Conservation (phyloP, 1,140 invertebrate genomes). For the Laupala kohalensis region DNA sequence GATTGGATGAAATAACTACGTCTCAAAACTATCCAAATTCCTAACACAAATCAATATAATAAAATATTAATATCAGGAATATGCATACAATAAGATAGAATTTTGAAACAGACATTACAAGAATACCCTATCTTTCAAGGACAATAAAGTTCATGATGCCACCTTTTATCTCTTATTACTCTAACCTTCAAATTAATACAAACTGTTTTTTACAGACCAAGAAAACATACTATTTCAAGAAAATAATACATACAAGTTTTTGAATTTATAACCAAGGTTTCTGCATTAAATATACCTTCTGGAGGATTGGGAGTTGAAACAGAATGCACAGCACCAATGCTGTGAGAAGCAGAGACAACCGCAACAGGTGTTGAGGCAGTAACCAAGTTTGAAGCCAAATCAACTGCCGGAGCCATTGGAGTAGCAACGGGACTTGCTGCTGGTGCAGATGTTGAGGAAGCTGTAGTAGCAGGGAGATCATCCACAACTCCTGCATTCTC, state of each 20-base stretch:
- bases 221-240: slow-evolving; percentile 1
- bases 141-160: too few species aligned
- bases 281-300: slow-evolving; percentile 16
- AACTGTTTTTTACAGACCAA: not conserved
- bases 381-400: slow-evolving; percentile 25
- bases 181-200: too few species aligned
- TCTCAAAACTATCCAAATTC: too few species aligned
- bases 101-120: too few species aligned
- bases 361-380: slow-evolving; percentile 28
- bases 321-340: slow-evolving; percentile 12
- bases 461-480: not conserved
- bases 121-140: too few species aligned
- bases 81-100: too few species aligned
- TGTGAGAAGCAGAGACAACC: too few species aligned
- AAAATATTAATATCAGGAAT: too few species aligned
- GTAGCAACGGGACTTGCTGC: not conserved
- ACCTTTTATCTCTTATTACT: too few species aligned
- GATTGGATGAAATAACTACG: too few species aligned
- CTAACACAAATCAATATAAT: too few species aligned
- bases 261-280: not conserved
- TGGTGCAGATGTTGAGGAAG: not conserved
- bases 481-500: not conserved
- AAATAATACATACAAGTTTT: not conserved
- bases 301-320: slow-evolving; percentile 10
- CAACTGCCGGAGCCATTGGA: not conserved